phyloP scores from a whole-genome alignment of 2,888 invertebrate genomes.

The Agrypnus murinus region DNA sequence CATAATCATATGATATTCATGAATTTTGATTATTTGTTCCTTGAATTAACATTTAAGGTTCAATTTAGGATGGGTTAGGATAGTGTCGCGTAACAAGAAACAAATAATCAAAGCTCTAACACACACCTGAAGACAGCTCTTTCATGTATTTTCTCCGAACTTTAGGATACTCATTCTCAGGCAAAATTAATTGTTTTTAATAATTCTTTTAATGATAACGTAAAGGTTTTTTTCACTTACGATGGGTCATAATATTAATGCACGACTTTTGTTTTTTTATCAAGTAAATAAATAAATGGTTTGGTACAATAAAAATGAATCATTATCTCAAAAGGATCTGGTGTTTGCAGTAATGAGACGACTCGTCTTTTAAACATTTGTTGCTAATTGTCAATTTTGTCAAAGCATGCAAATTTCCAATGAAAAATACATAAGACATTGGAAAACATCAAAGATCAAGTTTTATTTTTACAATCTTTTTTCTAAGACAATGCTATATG shows the following conservation, averaged over 20 bases:
- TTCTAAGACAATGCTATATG: no score
- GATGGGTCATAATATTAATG: conserved; percentile 14
- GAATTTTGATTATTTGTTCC: conserved; percentile 51
- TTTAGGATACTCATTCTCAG: conserved; percentile 35
- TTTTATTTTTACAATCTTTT: no score
- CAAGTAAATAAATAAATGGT: conserved; percentile 4
- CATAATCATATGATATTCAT: no score
- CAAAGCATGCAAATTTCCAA: no score
- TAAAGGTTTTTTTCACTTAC: no score
- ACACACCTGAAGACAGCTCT: conserved; percentile 53
- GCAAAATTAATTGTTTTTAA: conserved; percentile 18
- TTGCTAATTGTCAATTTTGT: no score
- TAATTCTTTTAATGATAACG: no score
- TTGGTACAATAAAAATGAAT: background rate
- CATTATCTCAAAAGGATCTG: no score
- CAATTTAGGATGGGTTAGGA: conserved; percentile 54
- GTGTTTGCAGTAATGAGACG: no score
- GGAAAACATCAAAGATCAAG: no score
- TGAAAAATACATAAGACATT: no score
- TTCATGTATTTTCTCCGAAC: conserved; percentile 51
- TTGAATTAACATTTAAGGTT: conserved; percentile 46
- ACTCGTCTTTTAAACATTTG: no score
- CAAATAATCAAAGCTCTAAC: conserved; percentile 54
- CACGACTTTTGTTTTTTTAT: conserved; percentile 20
- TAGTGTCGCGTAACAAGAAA: conserved; percentile 54